Percentiles rank a stretch among this genome's conserved stretches.
Evolutionary conservation across 2,888 invertebrate species (phyloP).

Genomic region (Hanleya hanleyi): DNA sequence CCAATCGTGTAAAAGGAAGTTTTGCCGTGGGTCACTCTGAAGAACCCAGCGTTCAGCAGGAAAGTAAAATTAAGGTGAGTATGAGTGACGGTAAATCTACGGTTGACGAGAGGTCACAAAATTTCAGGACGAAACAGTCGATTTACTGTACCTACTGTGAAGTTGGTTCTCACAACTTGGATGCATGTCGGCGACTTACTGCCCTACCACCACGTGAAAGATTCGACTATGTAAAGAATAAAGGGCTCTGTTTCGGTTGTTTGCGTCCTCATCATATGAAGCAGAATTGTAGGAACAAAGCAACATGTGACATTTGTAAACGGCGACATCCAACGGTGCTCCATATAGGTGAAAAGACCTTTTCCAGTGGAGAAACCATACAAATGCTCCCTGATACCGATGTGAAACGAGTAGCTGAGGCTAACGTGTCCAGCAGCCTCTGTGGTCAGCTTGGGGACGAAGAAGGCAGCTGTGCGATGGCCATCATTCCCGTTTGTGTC

Average conservation of each 20-base stretch:
- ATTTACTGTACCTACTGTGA: not conserved
- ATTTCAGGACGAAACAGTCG: too few species aligned
- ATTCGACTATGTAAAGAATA: not conserved
- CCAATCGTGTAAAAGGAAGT: not conserved
- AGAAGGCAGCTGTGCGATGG: not conserved
- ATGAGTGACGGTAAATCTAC: not conserved
- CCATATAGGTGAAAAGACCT: too few species aligned
- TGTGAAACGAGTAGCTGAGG: too few species aligned
- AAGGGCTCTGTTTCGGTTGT: slow-evolving; percentile 17
- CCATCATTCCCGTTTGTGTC: not conserved
- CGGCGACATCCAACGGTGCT: slow-evolving; percentile 11
- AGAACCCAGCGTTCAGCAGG: not conserved
- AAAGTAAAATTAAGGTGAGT: not conserved
- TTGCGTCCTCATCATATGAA: slow-evolving; percentile 3
- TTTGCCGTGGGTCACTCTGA: not conserved
- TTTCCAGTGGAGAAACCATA: not conserved
- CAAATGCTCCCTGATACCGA: too few species aligned
- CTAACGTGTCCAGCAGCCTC: too few species aligned
- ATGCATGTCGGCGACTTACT: not conserved
- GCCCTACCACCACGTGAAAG: not conserved
- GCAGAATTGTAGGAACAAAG: not conserved
- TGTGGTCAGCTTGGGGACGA: not conserved
- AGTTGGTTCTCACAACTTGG: not conserved
- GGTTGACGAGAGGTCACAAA: too few species aligned
- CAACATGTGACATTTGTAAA: slow-evolving; percentile 11